These are phyloP conservation scores for Papilio machaon DNA, from an alignment of 1,140 invertebrate genomes.

Conservation along the genomic window DNA sequence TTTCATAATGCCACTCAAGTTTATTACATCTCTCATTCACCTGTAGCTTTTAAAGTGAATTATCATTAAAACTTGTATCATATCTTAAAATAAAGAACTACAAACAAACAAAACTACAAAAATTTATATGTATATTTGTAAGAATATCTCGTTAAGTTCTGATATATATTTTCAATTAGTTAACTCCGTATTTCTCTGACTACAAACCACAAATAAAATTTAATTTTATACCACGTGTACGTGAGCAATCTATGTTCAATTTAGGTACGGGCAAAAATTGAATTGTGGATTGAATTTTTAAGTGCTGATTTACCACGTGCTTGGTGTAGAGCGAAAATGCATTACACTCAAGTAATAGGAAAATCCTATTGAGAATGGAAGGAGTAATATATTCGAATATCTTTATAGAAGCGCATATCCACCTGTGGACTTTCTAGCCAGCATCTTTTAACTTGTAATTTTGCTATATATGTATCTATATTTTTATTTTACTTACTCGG, in stretches of 20 bases:
- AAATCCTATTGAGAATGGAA: background rate
- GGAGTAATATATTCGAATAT: background rate
- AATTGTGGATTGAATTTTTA: conserved; percentile 22
- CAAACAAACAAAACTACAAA: background rate
- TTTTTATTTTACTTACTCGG: too few species aligned
- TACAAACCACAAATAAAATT: background rate
- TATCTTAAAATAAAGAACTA: too few species aligned
- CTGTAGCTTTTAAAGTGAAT: background rate
- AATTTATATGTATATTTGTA: too few species aligned
- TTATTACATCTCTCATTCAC: background rate
- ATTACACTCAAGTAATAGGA: background rate
- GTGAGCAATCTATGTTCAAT: conserved; percentile 4
- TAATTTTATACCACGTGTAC: background rate
- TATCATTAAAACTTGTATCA: too few species aligned
- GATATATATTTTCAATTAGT: background rate
- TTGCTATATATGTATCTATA: background rate
- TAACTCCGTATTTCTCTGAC: background rate
- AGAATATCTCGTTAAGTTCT: background rate
- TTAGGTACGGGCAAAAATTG: background rate
- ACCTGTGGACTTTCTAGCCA: background rate
- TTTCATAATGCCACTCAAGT: background rate
- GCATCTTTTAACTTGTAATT: background rate
- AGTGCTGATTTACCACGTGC: conserved; percentile 8
- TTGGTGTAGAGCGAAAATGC: background rate
- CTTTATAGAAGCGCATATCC: background rate